Evolutionary conservation across 2,113 vertebrate genomes (phyloP), one percentile per base, ranked within the genome.

Genomic region (rabbit (Oryctolagus cuniculus)): DNA sequence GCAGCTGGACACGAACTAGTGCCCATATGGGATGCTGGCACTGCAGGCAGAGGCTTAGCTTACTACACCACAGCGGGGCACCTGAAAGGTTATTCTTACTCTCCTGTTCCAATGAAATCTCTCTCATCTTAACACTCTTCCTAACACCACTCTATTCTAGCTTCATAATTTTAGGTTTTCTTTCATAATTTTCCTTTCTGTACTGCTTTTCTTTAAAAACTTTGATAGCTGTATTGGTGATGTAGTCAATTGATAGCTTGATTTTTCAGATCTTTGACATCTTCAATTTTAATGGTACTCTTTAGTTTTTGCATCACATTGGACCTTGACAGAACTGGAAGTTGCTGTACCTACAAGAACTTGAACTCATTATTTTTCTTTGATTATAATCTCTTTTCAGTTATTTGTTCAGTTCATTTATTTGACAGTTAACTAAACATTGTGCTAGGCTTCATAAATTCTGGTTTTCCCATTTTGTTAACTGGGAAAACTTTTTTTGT

Each of bases 301-400:
- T 84, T 51, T 6, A 82, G 58, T 79, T 29, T 84, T 51, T 89
- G 36, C 64, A 10, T 86, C 29, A 63, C 64, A 31, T 5, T 87
- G n/a, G 77, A 55, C 25, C 21, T 93, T 90, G 16, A 83, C 25
- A 94, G 80, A 84, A 87, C 31, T 93, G 77, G 31, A 38, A 87
- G 82, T 61, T 78, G 31, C 15, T 96, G 44, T 83, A n/a, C 5
- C 16, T 83, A 27, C 17, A 93, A 91, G 64, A 91, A 11, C 19
- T 95, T 86, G 78, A 79, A 63, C 10, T 93, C 10, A 38, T 16
- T 79, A 7, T 34, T 81, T 95, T 75, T 75, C 29, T 87, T 95
- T 87, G 11, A 51, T 63, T 91, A 22, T 74, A 64, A 25, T 93
- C 55, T 95, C 31, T 87, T n/a, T 36, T 44, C 61, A 91, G 0